Conservation (phyloP, 1,140 invertebrate species). For the Cardiocondyla obscurior region DNA sequence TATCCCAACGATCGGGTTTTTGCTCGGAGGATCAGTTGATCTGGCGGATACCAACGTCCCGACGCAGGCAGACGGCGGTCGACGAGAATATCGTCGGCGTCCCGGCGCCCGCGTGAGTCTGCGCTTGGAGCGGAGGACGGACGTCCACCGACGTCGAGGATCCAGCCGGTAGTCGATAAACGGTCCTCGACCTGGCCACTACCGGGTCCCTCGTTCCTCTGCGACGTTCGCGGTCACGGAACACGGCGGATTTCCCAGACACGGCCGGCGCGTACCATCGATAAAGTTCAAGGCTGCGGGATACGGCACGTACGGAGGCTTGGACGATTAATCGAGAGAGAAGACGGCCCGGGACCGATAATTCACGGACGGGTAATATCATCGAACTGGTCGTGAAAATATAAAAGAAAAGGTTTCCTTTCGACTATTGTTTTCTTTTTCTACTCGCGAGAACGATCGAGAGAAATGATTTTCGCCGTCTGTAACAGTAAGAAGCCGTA, state of each 20-base stretch:
- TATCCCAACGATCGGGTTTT: background rate
- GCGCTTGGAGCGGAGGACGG: constrained; percentile 68
- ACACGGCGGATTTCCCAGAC: background rate
- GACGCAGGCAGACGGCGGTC: background rate
- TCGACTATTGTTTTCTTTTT: too few species aligned
- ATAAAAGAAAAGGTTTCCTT: too few species aligned
- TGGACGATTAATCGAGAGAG: too few species aligned
- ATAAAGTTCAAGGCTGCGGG: background rate
- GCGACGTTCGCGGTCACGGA: background rate
- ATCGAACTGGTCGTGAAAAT: too few species aligned
- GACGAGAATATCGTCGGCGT: constrained; percentile 7
- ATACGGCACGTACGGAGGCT: background rate
- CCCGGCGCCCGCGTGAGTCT: constrained; percentile 59
- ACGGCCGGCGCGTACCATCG: background rate
- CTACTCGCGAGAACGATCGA: too few species aligned
- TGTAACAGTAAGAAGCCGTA: background rate
- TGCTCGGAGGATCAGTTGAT: constrained; percentile 27
- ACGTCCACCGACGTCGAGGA: constrained; percentile 40
- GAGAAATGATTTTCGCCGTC: too few species aligned
- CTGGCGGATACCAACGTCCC: background rate
- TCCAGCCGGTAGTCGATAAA: constrained; percentile 71
- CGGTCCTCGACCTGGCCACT: constrained; percentile 50
- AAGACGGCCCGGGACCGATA: too few species aligned
- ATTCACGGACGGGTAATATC: too few species aligned
- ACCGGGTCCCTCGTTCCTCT: background rate